Conservation (phyloP, 2,888 invertebrate genomes). For the Teleiodes luculella region DNA sequence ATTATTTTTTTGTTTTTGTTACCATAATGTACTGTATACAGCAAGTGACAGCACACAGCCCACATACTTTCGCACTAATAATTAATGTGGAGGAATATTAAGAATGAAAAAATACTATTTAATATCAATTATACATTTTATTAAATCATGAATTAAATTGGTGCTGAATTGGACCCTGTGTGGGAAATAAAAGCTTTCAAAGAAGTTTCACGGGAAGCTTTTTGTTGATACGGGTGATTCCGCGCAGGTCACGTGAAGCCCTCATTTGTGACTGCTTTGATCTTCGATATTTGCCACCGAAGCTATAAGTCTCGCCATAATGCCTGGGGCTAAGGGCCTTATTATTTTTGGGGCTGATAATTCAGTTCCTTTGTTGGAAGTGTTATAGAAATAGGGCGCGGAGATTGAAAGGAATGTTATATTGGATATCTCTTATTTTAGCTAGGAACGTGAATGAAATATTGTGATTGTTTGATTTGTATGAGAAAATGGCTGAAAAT, state of each 20-base stretch:
- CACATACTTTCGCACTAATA: too few relatives aligned
- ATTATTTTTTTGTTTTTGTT: too few relatives aligned
- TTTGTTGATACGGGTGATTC: conserved; percentile 32
- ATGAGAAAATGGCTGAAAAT: too few relatives aligned
- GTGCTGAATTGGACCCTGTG: background rate
- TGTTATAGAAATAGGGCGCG: background rate
- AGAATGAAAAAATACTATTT: too few relatives aligned
- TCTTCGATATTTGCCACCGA: conserved; percentile 13
- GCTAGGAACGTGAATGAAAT: background rate
- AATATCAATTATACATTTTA: background rate
- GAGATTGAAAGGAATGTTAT: background rate
- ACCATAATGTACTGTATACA: too few relatives aligned
- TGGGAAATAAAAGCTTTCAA: conserved; percentile 38
- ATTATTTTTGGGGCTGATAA: conserved; percentile 11
- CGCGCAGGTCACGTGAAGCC: conserved; percentile 35
- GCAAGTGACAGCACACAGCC: too few relatives aligned
- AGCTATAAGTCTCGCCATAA: conserved; percentile 4
- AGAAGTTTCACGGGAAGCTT: conserved; percentile 33
- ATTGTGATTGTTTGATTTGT: background rate
- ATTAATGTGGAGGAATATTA: too few relatives aligned
- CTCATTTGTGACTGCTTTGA: conserved; percentile 33
- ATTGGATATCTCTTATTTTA: background rate
- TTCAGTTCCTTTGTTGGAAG: conserved; percentile 1
- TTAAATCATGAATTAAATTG: background rate
- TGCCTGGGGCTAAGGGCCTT: conserved; percentile 8